Base-by-base conservation (phyloP, 2,888 invertebrate species). In the Neoitamus cyanurus region DNA sequence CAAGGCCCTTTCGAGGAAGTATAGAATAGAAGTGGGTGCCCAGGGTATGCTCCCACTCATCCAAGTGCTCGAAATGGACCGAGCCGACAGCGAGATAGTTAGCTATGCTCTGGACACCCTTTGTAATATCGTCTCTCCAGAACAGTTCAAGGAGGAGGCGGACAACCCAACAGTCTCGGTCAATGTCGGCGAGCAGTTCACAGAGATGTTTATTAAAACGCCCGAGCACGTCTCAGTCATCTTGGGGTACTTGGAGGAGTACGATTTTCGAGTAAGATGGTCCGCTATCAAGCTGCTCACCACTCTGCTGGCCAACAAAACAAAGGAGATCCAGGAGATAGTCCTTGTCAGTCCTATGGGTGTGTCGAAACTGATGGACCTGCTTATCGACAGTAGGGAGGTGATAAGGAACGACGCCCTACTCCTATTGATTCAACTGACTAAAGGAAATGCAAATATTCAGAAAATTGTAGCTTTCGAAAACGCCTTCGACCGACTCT, bases 381-480 rank as follows among this genome's bases (percentile, higher is more conserved):
- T 99, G 15, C 92, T 99, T 11, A 94, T 95, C 3, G 99, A 99
- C 88, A 96, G 95, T 84, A 93, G 99, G 87, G 99, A 99, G 93
- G 97, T 99, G 0, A 96, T 99, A 85, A 92, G 99, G 86, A 99
- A 99, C 90, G 98, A 99, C 92, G 97, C 97, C 0, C 92, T 99
- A 9, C 91, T 99, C 4, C 92, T 99, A 75, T 93, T 99, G 0
- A 97, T 97, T 86, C 97, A 98, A 88, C 92, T 99, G 88, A 99
- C 99, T 0, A 96, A 91, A 86, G 90, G 91, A 85, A 99, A 99
- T 92, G 97, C 98, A 0, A 99, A 98, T 90, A 98, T 99, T 88
- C 99, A 99, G 91, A 99, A 99, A 92, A 99, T 99, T 88, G 98
- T 99, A 0, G 99, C 99, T 0, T 99, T 99, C 90, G 99, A 99